Base-by-base conservation (phyloP, 1,140 invertebrate genomes). In the Anagrus nilaparvatae region DNA sequence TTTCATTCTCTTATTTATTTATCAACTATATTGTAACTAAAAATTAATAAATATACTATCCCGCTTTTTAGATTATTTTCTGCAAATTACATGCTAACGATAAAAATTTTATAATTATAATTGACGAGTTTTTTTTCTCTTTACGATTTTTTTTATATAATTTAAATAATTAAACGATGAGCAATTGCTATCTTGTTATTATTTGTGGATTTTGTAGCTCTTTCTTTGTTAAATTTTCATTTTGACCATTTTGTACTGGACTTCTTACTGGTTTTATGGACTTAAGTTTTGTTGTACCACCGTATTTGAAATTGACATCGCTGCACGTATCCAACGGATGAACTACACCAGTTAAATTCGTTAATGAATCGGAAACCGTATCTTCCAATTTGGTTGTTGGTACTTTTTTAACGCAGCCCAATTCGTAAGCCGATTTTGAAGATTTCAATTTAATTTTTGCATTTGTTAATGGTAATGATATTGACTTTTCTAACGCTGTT, bases 211-310 rank as follows among this genome's bases (percentile, higher is more conserved):
- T 59, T 43, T 56, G 44, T 49, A 13, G 55, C 50, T 28, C 52
- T 58, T 5, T 59, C 56, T 40, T 61, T 61, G 32, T 54, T 55
- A 1, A 32, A 36, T 43, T 43, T 13, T 60, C 58, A 14, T 27
- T 35, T 10, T 35, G 37, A 21, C 32, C 41, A n/a, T 29, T 44
- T 12, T 40, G 39, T 20, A 27, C 21, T 14, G 33, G 40, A 14
- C 31, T 40, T 30, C 57, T 59, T 19, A 52, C 49, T 1, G 68
- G 56, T 44, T 70, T 72, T n/a, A 77, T 69, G 6, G 61, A 72
- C 54, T 78, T 79, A 28, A 81, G 54, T 58, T 81, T 77, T 3
- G 77, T 78, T 3, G 77, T 80, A 23, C 77, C 78, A 39, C 76
- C 76, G 47, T 71, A 81, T 42, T 72, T 76, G 29, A 80, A 76